These are phyloP conservation scores for Pipa parva DNA, from an alignment of 2,113 vertebrate species.

Conservation along the genomic window DNA sequence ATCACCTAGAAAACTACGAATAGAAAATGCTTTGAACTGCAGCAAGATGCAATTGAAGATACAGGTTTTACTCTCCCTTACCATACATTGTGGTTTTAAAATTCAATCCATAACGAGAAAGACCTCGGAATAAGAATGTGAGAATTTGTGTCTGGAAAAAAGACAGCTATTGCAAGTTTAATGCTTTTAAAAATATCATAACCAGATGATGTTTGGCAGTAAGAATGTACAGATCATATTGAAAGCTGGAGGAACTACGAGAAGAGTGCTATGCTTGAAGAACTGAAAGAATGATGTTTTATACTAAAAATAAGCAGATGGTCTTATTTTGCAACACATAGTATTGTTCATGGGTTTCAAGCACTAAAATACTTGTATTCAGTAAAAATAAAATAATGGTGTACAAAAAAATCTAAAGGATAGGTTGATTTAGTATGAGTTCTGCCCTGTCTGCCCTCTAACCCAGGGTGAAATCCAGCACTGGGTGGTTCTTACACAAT, in stretches of 20 bases:
- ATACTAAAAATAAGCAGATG: slow-evolving; percentile 5
- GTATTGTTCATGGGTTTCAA: slow-evolving; percentile 1
- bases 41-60: no score
- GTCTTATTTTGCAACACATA: background rate
- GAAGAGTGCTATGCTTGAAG: background rate
- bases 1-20: no score
- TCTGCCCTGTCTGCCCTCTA: slow-evolving; percentile 11
- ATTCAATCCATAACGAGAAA: no score
- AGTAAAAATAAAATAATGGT: background rate
- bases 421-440: slow-evolving; percentile 11
- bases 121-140: background rate
- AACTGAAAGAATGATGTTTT: background rate
- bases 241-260: background rate
- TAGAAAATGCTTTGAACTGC: no score
- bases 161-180: no score
- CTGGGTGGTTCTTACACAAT: slow-evolving; percentile 3
- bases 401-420: background rate
- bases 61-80: no score
- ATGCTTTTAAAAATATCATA: background rate
- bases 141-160: no score
- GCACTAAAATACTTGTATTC: background rate
- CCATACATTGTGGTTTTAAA: no score
- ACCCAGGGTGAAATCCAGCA: background rate
- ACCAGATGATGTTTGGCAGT: background rate
- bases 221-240: background rate